Evolutionary conservation across 2,888 invertebrate genomes (phyloP), one percentile per base, ranked within the genome.

Genomic region (Agriotes lineatus): DNA sequence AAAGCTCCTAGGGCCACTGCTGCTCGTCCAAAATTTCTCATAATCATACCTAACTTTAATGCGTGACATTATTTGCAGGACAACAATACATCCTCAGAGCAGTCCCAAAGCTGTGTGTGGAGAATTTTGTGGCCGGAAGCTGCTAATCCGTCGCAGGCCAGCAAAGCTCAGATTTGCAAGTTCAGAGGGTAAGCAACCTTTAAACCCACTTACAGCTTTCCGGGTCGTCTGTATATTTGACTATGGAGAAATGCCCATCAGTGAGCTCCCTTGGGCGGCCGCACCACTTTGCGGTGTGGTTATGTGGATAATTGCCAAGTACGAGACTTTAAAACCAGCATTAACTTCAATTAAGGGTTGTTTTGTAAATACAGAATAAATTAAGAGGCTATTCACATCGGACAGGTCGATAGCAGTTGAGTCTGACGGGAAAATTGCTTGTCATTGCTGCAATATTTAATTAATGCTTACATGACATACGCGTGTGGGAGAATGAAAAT

Each of bases 111-210:
- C 25, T 33, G 33, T 45, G 20, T 22, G 22, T 16, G 25, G 52
- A 18, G 12, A 52, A 52, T 33, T 22, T 33, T 33, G 52, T 18
- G 7, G 16, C 19, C 52, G 52, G 33, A 52, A 52, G 33, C 52
- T 33, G 20, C 30, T 50, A 50, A 30, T 52, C 52, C 52, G 33
- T 18, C 30, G 52, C 14, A 33, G 52, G 33, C 52, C 52, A 25
- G 33, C 52, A 18, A 22, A 33, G 33, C 33, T 52, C 33, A 52
- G 48, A 33, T 33, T 52, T 33, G 33, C 19, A 52, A 30, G 52
- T 20, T 42, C 48, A 22, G 22, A 48, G 48, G 48, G 48, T 48
- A 22, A 48, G 48, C 22, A 48, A 48, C 48, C 22, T n/a, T 18
- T n/a, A n/a, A 20, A 48, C 42, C 42, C 14, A 42, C 14, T 42